phyloP scores from a whole-genome alignment of 2,797 vertebrate species.

The Enteromius anoplus region DNA sequence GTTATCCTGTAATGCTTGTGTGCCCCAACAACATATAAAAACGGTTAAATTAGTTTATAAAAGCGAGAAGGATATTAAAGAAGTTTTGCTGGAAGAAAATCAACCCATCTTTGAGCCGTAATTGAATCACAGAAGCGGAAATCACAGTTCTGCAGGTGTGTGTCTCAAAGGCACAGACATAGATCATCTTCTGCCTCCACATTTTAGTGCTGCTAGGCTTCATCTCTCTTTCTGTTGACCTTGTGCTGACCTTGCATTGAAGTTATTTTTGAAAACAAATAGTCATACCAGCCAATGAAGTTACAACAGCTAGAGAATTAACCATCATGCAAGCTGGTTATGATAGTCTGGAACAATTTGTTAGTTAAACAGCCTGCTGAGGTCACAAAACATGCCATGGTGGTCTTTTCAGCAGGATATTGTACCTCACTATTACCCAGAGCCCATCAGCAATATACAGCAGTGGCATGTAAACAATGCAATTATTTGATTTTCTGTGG shows the following conservation, averaged over 20 bases:
- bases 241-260: not conserved
- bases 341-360: not conserved
- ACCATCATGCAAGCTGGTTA: not conserved
- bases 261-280: not conserved
- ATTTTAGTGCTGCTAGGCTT: not conserved
- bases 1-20: slow-evolving; percentile 17
- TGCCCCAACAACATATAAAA: slow-evolving; percentile 27
- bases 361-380: not conserved
- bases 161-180: slow-evolving; percentile 40
- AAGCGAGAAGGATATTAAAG: slow-evolving; percentile 41
- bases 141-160: slow-evolving; percentile 36
- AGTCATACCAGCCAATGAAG: not conserved
- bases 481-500: not conserved
- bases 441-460: not conserved
- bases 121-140: slow-evolving; percentile 35
- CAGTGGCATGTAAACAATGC: not conserved
- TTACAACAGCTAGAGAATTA: not conserved
- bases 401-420: not conserved
- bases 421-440: slow-evolving; percentile 7
- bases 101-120: slow-evolving; percentile 32
- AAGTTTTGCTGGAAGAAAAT: slow-evolving; percentile 37
- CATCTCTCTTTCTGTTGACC: not conserved
- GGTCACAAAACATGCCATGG: not conserved
- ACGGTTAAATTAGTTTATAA: slow-evolving; percentile 37
- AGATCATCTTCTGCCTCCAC: not conserved